Base-by-base conservation (phyloP, 1,140 invertebrate genomes). In the Dolichoris vasculosae region DNA sequence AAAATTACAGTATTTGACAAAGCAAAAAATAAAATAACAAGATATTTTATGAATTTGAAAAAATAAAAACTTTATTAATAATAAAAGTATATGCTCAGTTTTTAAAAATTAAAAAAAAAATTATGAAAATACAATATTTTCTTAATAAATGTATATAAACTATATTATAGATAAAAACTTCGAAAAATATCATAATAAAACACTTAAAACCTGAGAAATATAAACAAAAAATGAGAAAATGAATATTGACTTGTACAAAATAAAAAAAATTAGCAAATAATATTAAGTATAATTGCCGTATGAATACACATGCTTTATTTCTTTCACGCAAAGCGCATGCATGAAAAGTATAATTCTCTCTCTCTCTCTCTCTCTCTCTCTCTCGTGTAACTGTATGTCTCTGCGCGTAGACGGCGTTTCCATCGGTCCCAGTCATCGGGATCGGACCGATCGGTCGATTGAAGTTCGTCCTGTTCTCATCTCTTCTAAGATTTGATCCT, bases 361-460 rank as follows among this genome's bases (percentile, higher is more conserved):
- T n/a, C 38, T 46, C 48, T 51, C 30, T 59, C 23, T 2, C 2
- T 55, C 51, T 9, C 11, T 55, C 9, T 26, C 13, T 26, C 55
- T 59, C 23, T 59, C 23, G 55, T 0, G 38, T 80, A 64, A 38
- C 2, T 59, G 38, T 63, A 30, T 38, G 9, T 46, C 8, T 26
- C n/a, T 32, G 30, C 26, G 13, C 76, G 76, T 48, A 78, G 76
- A 78, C 43, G 46, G 76, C 76, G 51, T 78, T 78, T 59, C 51
- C 51, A 59, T 78, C 76, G 75, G 86, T 88, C 83, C 85, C 86
- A 90, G 89, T 90, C 89, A 90, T 88, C 89, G 88, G 87, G 89
- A 88, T 90, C 89, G 82, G 88, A 87, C 77, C 88, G 88, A 91
- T 88, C 88, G 88, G 90, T 87, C 88, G 87, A 90, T 87, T 91